phyloP scores from a whole-genome alignment of 2,797 vertebrate species.

The Cheirogaleus major region DNA sequence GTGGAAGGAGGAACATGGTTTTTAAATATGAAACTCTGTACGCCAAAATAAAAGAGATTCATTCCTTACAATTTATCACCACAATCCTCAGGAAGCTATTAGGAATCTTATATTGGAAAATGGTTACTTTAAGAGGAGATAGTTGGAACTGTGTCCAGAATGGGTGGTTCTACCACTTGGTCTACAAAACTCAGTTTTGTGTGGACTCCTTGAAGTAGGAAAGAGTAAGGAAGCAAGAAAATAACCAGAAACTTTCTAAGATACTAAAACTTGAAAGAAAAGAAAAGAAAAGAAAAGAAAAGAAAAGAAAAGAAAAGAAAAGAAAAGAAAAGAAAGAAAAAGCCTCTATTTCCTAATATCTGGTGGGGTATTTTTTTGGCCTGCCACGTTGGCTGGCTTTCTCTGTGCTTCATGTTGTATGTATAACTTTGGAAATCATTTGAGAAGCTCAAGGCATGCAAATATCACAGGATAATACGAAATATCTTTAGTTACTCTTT shows the following conservation, averaged over 20 bases:
- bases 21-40: slow-evolving; percentile 59
- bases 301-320: not conserved
- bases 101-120: not conserved
- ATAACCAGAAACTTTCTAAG: not conserved
- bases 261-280: not conserved
- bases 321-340: not conserved
- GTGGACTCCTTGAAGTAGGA: not conserved
- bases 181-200: not conserved
- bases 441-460: not conserved
- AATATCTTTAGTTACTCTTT: not conserved
- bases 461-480: not conserved
- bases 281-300: not conserved
- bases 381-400: not conserved
- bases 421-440: not conserved
- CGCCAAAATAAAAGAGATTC: slow-evolving; percentile 31
- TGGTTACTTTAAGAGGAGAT: not conserved
- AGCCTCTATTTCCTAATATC: not conserved
- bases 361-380: not conserved
- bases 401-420: not conserved
- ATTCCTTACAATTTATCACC: not conserved
- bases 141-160: not conserved
- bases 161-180: not conserved
- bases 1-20: not conserved
- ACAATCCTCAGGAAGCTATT: not conserved
- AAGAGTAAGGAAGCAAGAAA: not conserved